phyloP scores from a whole-genome alignment of 2,113 vertebrate genomes.

The Cyprinus carpio region DNA sequence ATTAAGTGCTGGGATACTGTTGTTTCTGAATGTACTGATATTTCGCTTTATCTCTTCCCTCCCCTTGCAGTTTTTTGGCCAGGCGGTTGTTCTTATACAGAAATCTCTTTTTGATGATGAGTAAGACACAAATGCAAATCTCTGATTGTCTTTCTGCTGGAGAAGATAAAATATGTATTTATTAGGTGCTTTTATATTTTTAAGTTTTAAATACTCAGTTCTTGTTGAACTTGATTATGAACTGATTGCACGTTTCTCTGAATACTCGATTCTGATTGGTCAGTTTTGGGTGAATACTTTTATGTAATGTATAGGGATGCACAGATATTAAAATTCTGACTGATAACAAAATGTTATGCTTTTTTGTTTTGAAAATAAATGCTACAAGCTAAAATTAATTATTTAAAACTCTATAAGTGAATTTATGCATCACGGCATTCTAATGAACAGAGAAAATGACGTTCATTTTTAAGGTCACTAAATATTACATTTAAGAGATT shows the following conservation, averaged over 20 bases:
- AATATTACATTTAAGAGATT: too few relatives aligned
- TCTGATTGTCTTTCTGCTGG: neutral
- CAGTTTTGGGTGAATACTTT: neutral
- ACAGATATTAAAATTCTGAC: neutral
- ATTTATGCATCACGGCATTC: neutral
- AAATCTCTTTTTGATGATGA: constrained; percentile 35
- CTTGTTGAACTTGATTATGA: neutral
- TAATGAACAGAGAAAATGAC: neutral
- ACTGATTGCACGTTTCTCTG: neutral
- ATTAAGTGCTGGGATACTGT: constrained; percentile 5
- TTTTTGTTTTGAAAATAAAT: too few relatives aligned
- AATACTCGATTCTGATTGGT: neutral
- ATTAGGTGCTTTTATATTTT: neutral
- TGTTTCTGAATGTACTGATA: constrained; percentile 5
- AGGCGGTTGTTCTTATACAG: constrained; percentile 7
- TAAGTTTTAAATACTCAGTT: neutral
- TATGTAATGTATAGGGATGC: neutral
- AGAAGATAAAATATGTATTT: neutral
- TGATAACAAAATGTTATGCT: too few relatives aligned
- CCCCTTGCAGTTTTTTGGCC: neutral
- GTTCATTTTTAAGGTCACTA: too few relatives aligned
- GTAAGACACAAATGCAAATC: neutral
- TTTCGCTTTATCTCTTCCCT: neutral
- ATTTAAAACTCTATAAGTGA: neutral
- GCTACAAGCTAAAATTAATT: neutral